phyloP scores from a whole-genome alignment of 1,140 invertebrate genomes.

The Rhagoletis pomonella region DNA sequence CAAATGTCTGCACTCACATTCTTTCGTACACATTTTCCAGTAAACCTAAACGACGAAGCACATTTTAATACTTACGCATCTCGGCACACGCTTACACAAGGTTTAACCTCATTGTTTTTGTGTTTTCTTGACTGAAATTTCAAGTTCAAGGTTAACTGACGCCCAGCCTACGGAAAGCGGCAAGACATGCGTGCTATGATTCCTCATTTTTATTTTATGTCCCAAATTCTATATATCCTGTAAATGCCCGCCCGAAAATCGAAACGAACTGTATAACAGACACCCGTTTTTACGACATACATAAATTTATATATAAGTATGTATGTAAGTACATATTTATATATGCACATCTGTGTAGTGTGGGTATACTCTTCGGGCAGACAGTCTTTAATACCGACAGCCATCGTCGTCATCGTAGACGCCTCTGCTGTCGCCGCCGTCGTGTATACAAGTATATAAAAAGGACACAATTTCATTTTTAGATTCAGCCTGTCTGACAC shows the following conservation, averaged over 20 bases:
- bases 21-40: background rate
- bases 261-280: background rate
- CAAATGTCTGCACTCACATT: background rate
- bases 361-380: no score
- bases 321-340: background rate
- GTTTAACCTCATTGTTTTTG: slow-evolving; percentile 1
- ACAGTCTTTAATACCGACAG: background rate
- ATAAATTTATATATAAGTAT: background rate
- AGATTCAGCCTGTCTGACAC: slow-evolving; percentile 37
- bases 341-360: background rate
- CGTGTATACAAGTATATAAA: background rate
- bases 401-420: background rate
- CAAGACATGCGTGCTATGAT: slow-evolving; percentile 15
- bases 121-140: slow-evolving; percentile 55
- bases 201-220: slow-evolving; percentile 26
- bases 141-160: slow-evolving; percentile 57
- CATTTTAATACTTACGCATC: background rate
- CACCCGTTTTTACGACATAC: background rate
- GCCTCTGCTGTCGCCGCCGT: background rate
- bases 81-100: background rate
- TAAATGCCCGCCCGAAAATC: background rate
- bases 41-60: background rate
- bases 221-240: background rate
- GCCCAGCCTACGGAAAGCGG: slow-evolving; percentile 19
- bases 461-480: slow-evolving; percentile 41